Percentiles rank a stretch among this genome's conserved stretches.
phyloP scores from a whole-genome alignment of 2,888 invertebrate species.

The Monochamus alternatus region DNA sequence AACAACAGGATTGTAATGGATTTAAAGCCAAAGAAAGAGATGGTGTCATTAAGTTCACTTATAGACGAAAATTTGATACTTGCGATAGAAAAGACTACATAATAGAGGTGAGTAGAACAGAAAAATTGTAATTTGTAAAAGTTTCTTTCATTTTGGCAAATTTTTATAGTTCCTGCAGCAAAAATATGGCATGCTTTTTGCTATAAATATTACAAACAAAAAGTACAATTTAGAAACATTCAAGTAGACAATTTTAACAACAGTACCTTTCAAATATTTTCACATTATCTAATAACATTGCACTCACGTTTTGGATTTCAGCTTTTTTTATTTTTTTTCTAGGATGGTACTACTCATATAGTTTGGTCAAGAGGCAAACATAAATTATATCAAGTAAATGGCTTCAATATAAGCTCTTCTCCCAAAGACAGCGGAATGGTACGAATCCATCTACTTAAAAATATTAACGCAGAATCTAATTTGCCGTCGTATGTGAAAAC shows the following conservation, averaged over 20 bases:
- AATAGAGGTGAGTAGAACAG: conserved; percentile 77
- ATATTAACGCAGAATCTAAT: conserved; percentile 65
- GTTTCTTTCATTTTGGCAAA: too few relatives aligned
- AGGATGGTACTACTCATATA: conserved; percentile 93
- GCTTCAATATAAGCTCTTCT: conserved; percentile 76
- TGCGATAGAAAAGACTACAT: conserved; percentile 85
- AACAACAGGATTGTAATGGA: conserved; percentile 82
- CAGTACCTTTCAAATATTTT: too few relatives aligned
- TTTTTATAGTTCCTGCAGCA: too few relatives aligned
- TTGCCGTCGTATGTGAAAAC: conserved; percentile 73
- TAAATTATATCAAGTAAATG: conserved; percentile 79
- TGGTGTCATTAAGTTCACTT: conserved; percentile 80
- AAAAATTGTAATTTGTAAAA: too few relatives aligned
- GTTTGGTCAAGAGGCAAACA: conserved; percentile 89
- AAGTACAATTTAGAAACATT: too few relatives aligned
- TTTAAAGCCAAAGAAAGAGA: conserved; percentile 73
- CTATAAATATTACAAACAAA: too few relatives aligned
- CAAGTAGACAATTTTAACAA: too few relatives aligned
- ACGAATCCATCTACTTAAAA: conserved; percentile 81
- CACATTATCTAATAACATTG: too few relatives aligned
- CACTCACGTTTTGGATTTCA: not conserved
- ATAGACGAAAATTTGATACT: conserved; percentile 87
- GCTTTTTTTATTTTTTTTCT: conserved; percentile 47
- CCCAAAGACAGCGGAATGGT: conserved; percentile 81
- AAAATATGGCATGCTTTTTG: too few relatives aligned